These are phyloP conservation scores for Gallinago jamesoni DNA, from an alignment of 2,113 vertebrate species.

Conservation along the genomic window DNA sequence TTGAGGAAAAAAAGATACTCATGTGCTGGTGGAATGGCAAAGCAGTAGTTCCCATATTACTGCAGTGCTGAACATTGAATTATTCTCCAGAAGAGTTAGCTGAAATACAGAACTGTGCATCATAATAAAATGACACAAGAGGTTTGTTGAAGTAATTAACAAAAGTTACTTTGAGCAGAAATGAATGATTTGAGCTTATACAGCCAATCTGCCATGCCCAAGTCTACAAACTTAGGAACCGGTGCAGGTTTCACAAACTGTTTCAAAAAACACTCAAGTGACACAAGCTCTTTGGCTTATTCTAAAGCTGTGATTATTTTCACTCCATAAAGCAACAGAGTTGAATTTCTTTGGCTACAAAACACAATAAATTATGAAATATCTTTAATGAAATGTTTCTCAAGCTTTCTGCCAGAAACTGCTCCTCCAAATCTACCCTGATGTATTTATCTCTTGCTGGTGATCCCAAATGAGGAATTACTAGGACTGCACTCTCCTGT, in stretches of 20 bases:
- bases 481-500: accelerated
- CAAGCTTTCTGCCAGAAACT: background rate
- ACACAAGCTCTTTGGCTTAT: background rate
- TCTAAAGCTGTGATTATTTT: background rate
- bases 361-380: background rate
- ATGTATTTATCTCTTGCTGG: background rate
- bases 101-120: background rate
- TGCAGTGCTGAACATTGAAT: background rate
- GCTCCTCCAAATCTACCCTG: background rate
- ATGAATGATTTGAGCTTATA: background rate
- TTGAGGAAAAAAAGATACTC: background rate
- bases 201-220: background rate
- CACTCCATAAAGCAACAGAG: background rate
- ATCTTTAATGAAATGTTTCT: background rate
- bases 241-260: background rate
- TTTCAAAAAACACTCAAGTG: background rate
- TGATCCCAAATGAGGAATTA: background rate
- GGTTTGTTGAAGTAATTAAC: background rate
- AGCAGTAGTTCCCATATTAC: background rate
- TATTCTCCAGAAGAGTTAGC: background rate
- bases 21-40: background rate
- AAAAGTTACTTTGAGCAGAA: background rate
- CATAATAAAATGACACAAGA: background rate
- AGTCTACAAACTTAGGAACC: background rate
- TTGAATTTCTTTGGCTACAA: background rate